Base-by-base conservation (phyloP, 2,888 invertebrate species). In the Dusona sp. region DNA sequence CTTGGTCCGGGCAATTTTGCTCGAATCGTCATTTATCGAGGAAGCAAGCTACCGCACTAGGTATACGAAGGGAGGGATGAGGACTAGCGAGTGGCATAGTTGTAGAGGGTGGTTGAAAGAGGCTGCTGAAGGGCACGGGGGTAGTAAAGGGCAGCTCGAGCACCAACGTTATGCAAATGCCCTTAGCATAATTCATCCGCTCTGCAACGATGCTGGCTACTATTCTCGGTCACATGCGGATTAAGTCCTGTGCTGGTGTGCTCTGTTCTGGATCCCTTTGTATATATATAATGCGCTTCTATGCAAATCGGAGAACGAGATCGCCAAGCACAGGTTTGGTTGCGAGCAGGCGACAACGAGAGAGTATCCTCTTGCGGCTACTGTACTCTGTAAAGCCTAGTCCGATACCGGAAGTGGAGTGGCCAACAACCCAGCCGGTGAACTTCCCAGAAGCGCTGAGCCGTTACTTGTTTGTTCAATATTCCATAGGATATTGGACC, bases 1-100 rank as follows among this genome's bases (percentile, higher is more conserved):
- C 79, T 65, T 79, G 64, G 64, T 61, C 54, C 51, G 88, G 89
- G 88, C 90, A 91, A 91, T 91, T 92, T 92, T 92, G 89, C 90
- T 88, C 89, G 92, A 92, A 92, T 91, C 91, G 91, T 92, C 92
- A 91, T 92, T 92, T 91, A 92, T 92, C 91, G 92, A 87, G 83
- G 85, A 85, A 72, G 38, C 87, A 74, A 86, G 88, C 87, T 88
- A 82, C 38, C 38, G 29, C 65, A 45, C 54, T 13, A 25, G 57
- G 70, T 22, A 57, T 68, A 67, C 13, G 38, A 22, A 42, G 38
- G n/a, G 29, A 29, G 81, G 61, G 38, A 68, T 38, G 70, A 51
- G 79, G 64, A 77, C 57, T 16, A 68, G 33, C 42, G 45, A 38
- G 38, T 19, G 65, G 48, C 61, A 54, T 22, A 33, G 51, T 48